Percentiles rank a stretch among this genome's conserved stretches.
Evolutionary conservation across 2,797 vertebrate species (phyloP).

Genomic region (Sebastes diaconus): DNA sequence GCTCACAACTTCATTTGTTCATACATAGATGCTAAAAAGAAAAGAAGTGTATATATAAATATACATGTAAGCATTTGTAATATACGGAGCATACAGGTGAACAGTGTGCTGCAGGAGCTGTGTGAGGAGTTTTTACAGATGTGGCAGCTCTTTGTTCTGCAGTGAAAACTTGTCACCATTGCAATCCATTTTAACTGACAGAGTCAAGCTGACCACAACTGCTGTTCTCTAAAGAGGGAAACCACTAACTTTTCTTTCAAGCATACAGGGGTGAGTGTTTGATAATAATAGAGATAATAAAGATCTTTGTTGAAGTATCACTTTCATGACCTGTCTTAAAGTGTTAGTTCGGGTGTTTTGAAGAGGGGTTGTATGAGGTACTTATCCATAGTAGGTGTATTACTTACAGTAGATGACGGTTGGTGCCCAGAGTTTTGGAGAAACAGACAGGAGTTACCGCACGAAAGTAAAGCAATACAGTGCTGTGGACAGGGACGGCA

Average conservation of each 20-base stretch:
- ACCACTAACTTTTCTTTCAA: neutral
- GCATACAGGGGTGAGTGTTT: neutral
- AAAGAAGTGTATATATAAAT: neutral
- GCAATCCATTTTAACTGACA: neutral
- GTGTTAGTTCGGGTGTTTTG: too few species aligned
- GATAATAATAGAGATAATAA: neutral
- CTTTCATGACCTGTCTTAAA: neutral
- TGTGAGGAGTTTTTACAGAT: neutral
- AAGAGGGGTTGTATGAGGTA: too few species aligned
- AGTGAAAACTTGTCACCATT: neutral
- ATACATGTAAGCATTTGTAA: neutral
- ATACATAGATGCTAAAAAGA: neutral
- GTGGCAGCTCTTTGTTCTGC: neutral
- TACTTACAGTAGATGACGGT: too few species aligned
- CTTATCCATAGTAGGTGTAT: too few species aligned
- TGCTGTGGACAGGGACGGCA: too few species aligned
- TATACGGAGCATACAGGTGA: neutral
- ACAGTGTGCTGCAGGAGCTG: neutral
- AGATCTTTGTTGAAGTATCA: neutral
- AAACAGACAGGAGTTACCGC: too few species aligned
- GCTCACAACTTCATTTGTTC: too few species aligned
- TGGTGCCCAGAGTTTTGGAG: too few species aligned
- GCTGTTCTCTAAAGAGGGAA: neutral
- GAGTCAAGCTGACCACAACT: constrained; percentile 1
- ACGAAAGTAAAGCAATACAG: too few species aligned